A percentile compares a stretch with the other conserved stretches of the same genome.
These are phyloP conservation scores for Volucella zonaria DNA, from an alignment of 2,888 invertebrate species.

Conservation along the genomic window DNA sequence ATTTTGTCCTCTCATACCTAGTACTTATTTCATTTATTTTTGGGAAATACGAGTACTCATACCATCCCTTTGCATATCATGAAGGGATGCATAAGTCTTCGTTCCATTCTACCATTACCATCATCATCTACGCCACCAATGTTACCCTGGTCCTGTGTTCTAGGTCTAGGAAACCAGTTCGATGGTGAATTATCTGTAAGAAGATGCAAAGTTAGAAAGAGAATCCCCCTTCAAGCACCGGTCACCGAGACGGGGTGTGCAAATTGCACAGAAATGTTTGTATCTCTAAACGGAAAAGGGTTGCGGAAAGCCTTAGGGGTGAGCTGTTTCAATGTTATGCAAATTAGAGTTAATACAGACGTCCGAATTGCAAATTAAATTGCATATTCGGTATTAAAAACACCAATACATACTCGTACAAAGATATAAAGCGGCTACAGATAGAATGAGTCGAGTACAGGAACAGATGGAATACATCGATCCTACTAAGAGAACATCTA, in stretches of 20 bases:
- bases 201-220: constrained; percentile 62
- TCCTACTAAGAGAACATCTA: background rate
- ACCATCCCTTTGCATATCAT: constrained; percentile 13
- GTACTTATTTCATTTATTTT: constrained; percentile 67
- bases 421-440: background rate
- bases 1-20: constrained; percentile 54
- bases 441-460: constrained; percentile 19
- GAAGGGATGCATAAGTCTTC: constrained; percentile 46
- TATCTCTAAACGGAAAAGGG: constrained; percentile 49
- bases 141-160: constrained; percentile 4
- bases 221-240: constrained; percentile 29
- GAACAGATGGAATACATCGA: constrained; percentile 64
- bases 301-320: constrained; percentile 53
- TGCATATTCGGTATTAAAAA: constrained; percentile 75
- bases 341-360: constrained; percentile 77
- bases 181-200: constrained; percentile 70
- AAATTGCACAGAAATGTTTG: constrained; percentile 64
- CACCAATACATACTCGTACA: constrained; percentile 53
- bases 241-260: constrained; percentile 36
- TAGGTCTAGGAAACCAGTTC: constrained; percentile 57
- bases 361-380: constrained; percentile 77
- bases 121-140: background rate
- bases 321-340: constrained; percentile 77
- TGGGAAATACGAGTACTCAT: constrained; percentile 22
- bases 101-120: constrained; percentile 23